Conservation (phyloP, 1,140 invertebrate species). For the Scaptomyza hsui region DNA sequence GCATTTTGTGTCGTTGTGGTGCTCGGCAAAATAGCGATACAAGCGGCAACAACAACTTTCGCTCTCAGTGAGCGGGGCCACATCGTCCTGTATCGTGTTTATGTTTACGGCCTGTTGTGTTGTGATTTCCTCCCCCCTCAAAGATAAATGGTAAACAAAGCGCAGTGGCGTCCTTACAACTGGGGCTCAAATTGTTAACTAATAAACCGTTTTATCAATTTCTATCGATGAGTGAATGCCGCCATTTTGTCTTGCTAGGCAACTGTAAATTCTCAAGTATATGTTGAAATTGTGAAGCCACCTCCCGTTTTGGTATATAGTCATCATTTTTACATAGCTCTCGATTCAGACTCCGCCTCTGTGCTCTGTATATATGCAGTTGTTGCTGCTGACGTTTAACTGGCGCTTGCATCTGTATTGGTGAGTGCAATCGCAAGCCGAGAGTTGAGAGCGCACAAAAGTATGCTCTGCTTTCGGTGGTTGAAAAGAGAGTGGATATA, state of each 20-base stretch:
- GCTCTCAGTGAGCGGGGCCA: slow-evolving; percentile 63
- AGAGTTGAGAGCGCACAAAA: slow-evolving; percentile 38
- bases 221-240: slow-evolving; percentile 16
- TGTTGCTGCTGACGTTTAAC: slow-evolving; percentile 38
- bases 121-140: slow-evolving; percentile 31
- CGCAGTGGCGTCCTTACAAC: slow-evolving; percentile 59
- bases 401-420: slow-evolving; percentile 59
- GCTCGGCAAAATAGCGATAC: slow-evolving; percentile 67
- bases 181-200: slow-evolving; percentile 26
- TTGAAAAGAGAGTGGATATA: slow-evolving; percentile 32
- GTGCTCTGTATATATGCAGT: slow-evolving; percentile 57
- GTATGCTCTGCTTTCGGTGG: slow-evolving; percentile 50
- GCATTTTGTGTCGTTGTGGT: slow-evolving; percentile 18
- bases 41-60: slow-evolving; percentile 62
- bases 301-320: slow-evolving; percentile 67
- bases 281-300: slow-evolving; percentile 34
- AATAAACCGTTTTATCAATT: slow-evolving; percentile 9
- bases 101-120: slow-evolving; percentile 51
- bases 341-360: slow-evolving; percentile 73
- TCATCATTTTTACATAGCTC: slow-evolving; percentile 40
- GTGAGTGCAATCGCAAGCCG: slow-evolving; percentile 47
- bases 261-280: slow-evolving; percentile 12
- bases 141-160: slow-evolving; percentile 82
- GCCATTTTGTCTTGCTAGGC: slow-evolving; percentile 62
- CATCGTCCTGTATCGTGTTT: slow-evolving; percentile 64